Base-by-base conservation (phyloP, 2,113 vertebrate genomes). In the Eonycteris spelaea region DNA sequence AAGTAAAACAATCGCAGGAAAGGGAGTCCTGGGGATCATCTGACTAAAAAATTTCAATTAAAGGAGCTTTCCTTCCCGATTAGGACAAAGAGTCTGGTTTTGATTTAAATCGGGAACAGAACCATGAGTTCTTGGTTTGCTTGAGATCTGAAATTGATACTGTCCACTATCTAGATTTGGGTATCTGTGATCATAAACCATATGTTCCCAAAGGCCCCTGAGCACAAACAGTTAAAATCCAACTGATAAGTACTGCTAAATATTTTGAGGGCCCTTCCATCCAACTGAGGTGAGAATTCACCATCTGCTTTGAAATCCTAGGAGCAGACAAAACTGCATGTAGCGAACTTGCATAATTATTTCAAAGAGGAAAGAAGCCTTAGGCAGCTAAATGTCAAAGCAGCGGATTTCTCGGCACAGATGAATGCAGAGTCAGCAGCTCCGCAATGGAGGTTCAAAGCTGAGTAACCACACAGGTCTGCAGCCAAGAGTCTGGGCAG, bases 331-430 rank as follows among this genome's bases (percentile, higher is more conserved):
- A 96, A 97, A 97, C 8, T 26, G n/a, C 93, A 80, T 68, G 30
- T 80, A 96, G 82, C 75, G 97, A 96, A 96, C 94, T 97, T 95
- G 80, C 45, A 89, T 86, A 97, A 97, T 88, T 97, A 91, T 98
- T 94, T 97, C 96, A 98, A 98, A 97, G 94, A 98, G 96, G 97
- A 98, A 97, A 97, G 96, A 96, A 97, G 95, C 95, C 97, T 98
- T 85, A 48, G 98, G 94, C 96, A 92, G 84, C 86, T 96, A 93
- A 97, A 94, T 93, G 96, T 98, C 97, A 98, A 92, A 98, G 84
- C 2, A 18, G 0, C 84, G 98, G 96, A 96, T 91, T 98, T 97
- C 92, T 97, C 68, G 94, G 92, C 92, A 65, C 30, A 88, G 71
- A n/a, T 74, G 94, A 97, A 71, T 96, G 94, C 97, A 74, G 10